Evolutionary conservation across 2,888 invertebrate genomes (phyloP), one percentile per base, ranked within the genome.

Genomic region (Temnothorax rugatulus): DNA sequence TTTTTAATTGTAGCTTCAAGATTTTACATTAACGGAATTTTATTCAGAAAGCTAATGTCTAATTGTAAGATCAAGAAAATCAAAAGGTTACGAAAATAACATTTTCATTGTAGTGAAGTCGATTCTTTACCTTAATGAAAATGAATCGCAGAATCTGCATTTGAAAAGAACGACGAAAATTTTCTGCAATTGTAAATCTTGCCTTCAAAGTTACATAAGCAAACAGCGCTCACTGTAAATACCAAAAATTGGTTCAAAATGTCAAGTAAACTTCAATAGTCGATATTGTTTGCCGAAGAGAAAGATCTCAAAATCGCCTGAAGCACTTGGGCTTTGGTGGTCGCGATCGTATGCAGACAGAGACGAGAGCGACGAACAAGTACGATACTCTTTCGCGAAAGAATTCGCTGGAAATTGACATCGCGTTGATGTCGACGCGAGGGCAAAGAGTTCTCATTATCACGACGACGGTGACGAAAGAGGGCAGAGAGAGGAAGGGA

Each of bases 361-460:
- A 21, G 18, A 41, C 38, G 21, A 75, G 68, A n/a, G 5, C n/a
- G 44, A 63, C 29, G 44, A 21, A 25, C 21, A 21, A 21, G 41
- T 34, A 15, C 7, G 38, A 73, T n/a, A 29, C 41, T 54, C 38
- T 68, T 38, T 73, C 25, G 18, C 68, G 44, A 57, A 74, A 29
- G 38, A 79, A 21, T 74, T 47, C 34, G 57, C 29, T 34, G 57
- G 3, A 38, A 59, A 77, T 25, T 57, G 29, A n/a, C n/a, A 44
- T 79, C 54, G 25, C 69, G 52, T 73, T 41, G 44, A 69, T 11
- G 77, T 41, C n/a, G 54, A 29, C 44, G 44, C 41, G 29, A 44
- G 21, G 44, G 18, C 73, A 59, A 79, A 79, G 47, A 34, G 75
- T 79, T 73, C 74, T 79, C 66, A 79, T 69, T 76, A 61, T 52